Evolutionary conservation across 2,797 vertebrate species (phyloP), one percentile per base, ranked within the genome.

Genomic region (Chlorospingus flavigularis): DNA sequence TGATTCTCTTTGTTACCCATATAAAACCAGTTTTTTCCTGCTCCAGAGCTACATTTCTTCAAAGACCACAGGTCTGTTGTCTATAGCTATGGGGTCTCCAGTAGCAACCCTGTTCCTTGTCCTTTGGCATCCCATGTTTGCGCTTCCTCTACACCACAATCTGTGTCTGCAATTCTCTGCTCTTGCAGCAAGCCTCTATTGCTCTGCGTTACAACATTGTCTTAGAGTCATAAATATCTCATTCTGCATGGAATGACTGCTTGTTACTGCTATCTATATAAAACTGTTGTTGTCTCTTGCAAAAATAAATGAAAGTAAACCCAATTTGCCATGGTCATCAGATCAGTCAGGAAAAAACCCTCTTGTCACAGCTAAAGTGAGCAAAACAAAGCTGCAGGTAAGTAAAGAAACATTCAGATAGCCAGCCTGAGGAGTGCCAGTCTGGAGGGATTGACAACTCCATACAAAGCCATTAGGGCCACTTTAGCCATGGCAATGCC

Each of bases 291-390:
- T 62, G 17, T 33, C 5, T 76, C 13, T 21, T 2, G 3, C 33
- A 60, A 73, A 63, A 60, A 35, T 28, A 72, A 60, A 51, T 17
- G 7, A 35, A 72, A 82, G 10, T 47, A 35, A 83, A 65, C 13
- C 1, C 0, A 60, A 48, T 65, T 65, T 76, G 11, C 8, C 31
- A 4, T 12, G 37, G 28, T 9, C 10, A 53, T 26, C 0, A 0
- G 2, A 13, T 42, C 24, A 88, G 23, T 28, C 28, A 61, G 30
- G 19, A 62, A 62, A 67, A 79, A 77, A 48, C 2, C 1, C 3
- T 51, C 26, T 21, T 53, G 7, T 26, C 67, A 71, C 16, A 88
- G 62, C 23, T 78, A 20, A 65, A 70, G 20, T 21, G 58, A 80
- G 17, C 14, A 30, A 92, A 78, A 88, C 13, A 71, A 75, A 82